Evolutionary conservation across 2,797 vertebrate genomes (phyloP), one percentile per base, ranked within the genome.

Genomic region (Rachycentron canadum): DNA sequence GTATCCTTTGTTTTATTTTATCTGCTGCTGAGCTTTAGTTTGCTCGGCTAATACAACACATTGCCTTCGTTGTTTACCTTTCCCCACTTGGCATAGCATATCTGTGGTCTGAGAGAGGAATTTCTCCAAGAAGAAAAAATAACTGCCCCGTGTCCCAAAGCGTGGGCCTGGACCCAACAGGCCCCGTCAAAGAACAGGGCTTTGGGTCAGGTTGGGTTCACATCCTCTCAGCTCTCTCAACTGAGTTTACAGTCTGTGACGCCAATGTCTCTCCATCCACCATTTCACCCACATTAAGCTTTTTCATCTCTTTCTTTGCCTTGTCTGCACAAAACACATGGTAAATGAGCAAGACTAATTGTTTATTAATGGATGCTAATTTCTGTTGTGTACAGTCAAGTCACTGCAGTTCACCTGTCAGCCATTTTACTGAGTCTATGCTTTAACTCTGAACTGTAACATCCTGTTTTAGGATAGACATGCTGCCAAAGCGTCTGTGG

Each of bases 281-380:
- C 36, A 45, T 67, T 61, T 65, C 63, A 62, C 36, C 32, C 49
- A 56, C 73, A 68, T 75, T 59, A 69, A 11, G 23, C 50, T 17
- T 23, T 50, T 36, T 41, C 38, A 32, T 57, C 32, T 67, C 49
- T 60, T 53, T 25, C 21, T 66, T 60, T 50, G 58, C 28, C 49
- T 34, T 59, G 43, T 38, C 41, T 63, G 69, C 63, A 53, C 50
- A 63, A 73, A 59, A 34, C 5, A 5, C 25, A 32, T 53, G 13
- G 69, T 69, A 32, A 40, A 72, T 59, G 71, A 75, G 49, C 75
- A 26, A 13, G 16, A 57, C 56, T 71, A 58, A 75, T 75, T 72
- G 67, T 45, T 71, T 71, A 59, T 63, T 63, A 71, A 55, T 68
- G 30, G 57, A 7, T 28, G 45, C 47, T 53, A 30, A 60, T 62